These are phyloP conservation scores for Cancer borealis DNA, from an alignment of 2,888 invertebrate genomes.

Conservation along the genomic window DNA sequence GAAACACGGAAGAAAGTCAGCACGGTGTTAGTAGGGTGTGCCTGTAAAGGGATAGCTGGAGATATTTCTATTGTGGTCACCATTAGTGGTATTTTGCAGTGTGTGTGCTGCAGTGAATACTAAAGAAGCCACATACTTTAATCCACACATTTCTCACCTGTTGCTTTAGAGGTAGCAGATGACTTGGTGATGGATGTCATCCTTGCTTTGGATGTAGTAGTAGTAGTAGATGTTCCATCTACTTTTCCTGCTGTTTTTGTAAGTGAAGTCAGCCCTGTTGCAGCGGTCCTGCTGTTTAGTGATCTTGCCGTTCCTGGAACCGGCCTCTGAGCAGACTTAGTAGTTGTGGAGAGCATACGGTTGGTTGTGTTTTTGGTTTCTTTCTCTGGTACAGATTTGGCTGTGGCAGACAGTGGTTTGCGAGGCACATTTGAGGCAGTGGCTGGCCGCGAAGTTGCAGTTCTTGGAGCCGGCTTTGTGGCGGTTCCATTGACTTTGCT, in stretches of 20 bases:
- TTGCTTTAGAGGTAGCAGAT: slow-evolving; percentile 55
- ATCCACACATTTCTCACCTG: slow-evolving; percentile 50
- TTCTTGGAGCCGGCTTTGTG: slow-evolving; percentile 34
- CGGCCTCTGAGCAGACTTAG: slow-evolving; percentile 48
- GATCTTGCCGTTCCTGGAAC: slow-evolving; percentile 52
- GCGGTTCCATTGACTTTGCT: slow-evolving; percentile 54
- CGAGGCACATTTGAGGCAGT: slow-evolving; percentile 56
- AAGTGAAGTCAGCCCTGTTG: slow-evolving; percentile 50
- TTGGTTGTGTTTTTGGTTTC: slow-evolving; percentile 73
- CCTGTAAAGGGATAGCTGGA: slow-evolving; percentile 31
- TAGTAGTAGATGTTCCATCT: slow-evolving; percentile 56
- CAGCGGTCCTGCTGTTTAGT: slow-evolving; percentile 48
- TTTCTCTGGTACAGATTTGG: slow-evolving; percentile 62
- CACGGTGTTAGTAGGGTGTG: neutral
- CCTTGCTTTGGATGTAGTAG: slow-evolving; percentile 64
- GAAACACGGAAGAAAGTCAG: neutral
- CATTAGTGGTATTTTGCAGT: neutral
- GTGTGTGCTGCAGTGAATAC: neutral
- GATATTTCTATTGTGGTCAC: slow-evolving; percentile 18
- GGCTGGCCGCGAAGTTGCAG: slow-evolving; percentile 50
- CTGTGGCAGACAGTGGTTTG: slow-evolving; percentile 51
- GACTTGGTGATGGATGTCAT: slow-evolving; percentile 59
- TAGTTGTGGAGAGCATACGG: slow-evolving; percentile 70
- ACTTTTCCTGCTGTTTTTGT: slow-evolving; percentile 64
- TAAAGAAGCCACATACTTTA: neutral